A percentile compares a stretch with the other conserved stretches of the same genome.
Evolutionary conservation across 2,113 vertebrate species (phyloP).

Genomic region (Zosterops pallidus): DNA sequence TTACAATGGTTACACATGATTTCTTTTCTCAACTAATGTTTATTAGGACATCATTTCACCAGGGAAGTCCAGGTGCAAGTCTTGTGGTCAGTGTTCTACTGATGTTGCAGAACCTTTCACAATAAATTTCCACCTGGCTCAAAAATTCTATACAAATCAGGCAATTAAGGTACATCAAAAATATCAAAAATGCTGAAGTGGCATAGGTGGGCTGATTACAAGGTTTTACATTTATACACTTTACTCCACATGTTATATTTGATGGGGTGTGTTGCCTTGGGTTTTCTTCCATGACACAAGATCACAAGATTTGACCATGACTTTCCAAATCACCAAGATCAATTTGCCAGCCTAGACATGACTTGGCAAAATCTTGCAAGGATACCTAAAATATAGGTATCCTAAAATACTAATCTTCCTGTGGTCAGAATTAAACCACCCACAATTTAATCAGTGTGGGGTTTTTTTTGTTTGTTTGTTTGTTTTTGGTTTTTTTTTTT

Average conservation of each 20-base stretch:
- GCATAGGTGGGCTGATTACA: not conserved
- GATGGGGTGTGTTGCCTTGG: not conserved
- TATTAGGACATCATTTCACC: not conserved
- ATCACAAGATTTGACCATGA: not conserved
- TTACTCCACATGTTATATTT: not conserved
- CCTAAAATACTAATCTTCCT: not conserved
- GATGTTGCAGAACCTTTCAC: not conserved
- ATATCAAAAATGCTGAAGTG: not conserved
- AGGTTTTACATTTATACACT: not conserved
- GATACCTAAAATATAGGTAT: not conserved
- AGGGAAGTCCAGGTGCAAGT: not conserved
- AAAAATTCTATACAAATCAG: not conserved
- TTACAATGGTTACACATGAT: not conserved
- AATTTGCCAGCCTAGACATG: not conserved
- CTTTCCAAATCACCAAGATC: not conserved
- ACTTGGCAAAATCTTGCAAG: not conserved
- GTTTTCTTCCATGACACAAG: not conserved
- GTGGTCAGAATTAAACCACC: not conserved
- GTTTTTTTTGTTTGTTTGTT: too few relatives aligned
- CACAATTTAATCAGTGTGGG: not conserved
- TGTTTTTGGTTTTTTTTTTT: accelerated
- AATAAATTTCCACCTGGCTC: not conserved
- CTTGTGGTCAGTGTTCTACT: not conserved
- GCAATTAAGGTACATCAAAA: not conserved
- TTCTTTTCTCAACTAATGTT: not conserved